Evolutionary conservation across 2,888 invertebrate genomes (phyloP), one percentile per base, ranked within the genome.

Genomic region (Anorthoa munda): DNA sequence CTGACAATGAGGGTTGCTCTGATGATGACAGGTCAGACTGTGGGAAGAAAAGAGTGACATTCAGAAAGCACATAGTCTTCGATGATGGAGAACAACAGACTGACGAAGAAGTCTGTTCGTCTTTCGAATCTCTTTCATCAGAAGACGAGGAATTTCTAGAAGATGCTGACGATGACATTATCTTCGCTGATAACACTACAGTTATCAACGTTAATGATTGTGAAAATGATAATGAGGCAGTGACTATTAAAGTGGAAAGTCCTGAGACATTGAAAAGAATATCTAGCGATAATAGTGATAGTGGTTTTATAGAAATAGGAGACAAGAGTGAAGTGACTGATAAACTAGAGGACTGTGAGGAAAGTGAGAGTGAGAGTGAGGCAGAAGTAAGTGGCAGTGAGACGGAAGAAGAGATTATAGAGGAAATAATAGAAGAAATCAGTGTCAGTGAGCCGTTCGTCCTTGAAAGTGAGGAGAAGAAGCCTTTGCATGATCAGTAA

Each of bases 31-130:
- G 95, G 67, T 96, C 96, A 0, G 96, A 96, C 67, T 90, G 91
- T 70, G 95, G 94, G 0, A 96, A 96, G 76, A 96, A 96, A 81
- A 90, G 91, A 26, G 96, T 96, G 0, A 96, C 96, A 3, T 96
- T 96, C 77, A 92, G 94, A 83, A 96, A 95, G 75, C 95, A 95
- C 66, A 95, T 96, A n/a, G 87, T 96, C 66, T 96, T 96, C 82
- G 96, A 96, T 77, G 96, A 96, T 82, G 96, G 96, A 11, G 96
- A 96, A 60, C 93, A 94, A 74, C 96, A 96, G 83, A 96, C 96
- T 17, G 96, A 96, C 53, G 95, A 96, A 64, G 95, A 94, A 83
- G 89, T 90, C 5, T 92, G 93, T 77, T 95, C 95, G 0, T 93
- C 95, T 0, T 96, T 96, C 86, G 96, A 96, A 90, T 95, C 96